Evolutionary conservation across 2,888 invertebrate species (phyloP).

Genomic region (Coelopa pilipes): DNA sequence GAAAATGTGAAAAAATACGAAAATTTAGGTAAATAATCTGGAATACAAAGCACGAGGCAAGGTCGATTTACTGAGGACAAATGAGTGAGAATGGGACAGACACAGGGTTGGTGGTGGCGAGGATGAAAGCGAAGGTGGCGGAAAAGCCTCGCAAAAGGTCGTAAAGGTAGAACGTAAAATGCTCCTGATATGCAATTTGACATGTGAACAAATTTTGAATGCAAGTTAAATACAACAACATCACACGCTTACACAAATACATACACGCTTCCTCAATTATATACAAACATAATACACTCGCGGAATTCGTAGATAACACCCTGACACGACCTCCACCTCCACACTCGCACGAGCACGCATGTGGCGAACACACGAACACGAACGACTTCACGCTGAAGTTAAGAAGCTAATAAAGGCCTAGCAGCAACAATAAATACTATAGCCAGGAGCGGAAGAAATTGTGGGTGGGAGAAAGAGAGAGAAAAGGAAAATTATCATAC

Average conservation of each 20-base stretch:
- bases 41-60: conserved; percentile 12
- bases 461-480: not conserved
- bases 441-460: not conserved
- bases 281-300: no score
- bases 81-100: conserved; percentile 10
- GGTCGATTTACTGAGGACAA: not conserved
- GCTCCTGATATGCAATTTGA: conserved; percentile 52
- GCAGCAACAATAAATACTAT: not conserved
- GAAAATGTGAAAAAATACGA: no score
- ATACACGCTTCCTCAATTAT: not conserved
- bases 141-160: conserved; percentile 6
- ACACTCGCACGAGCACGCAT: conserved; percentile 8
- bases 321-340: not conserved
- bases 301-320: not conserved
- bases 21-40: not conserved
- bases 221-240: conserved; percentile 52
- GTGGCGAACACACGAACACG: not conserved
- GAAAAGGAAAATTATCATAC: not conserved
- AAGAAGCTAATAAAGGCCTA: conserved; percentile 20
- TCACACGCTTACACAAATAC: no score
- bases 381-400: conserved; percentile 9
- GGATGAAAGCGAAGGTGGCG: not conserved
- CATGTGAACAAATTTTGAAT: conserved; percentile 57
- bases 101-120: not conserved
- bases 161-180: conserved; percentile 37